A percentile compares a stretch with the other conserved stretches of the same genome.
phyloP scores from a whole-genome alignment of 2,888 invertebrate genomes.

The Parasteatoda lunata region DNA sequence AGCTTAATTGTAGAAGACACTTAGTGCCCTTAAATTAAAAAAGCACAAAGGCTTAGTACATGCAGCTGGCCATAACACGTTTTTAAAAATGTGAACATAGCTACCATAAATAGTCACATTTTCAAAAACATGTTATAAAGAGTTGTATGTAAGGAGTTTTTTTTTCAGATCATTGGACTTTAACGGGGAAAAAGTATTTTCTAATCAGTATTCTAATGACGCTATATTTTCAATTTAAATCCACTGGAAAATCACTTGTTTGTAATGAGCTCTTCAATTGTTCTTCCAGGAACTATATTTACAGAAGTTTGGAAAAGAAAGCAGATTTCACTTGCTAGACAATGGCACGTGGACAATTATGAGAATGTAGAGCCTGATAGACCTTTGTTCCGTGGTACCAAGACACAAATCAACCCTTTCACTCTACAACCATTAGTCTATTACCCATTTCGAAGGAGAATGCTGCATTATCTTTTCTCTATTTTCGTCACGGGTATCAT shows the following conservation, averaged over 20 bases:
- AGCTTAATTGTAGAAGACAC: too few species aligned
- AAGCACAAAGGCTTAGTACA: too few species aligned
- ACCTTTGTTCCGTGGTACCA: constrained; percentile 73
- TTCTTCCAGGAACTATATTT: constrained; percentile 74
- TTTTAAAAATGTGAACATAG: too few species aligned
- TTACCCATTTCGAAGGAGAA: constrained; percentile 73
- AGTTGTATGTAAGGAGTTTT: too few species aligned
- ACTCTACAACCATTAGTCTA: constrained; percentile 73
- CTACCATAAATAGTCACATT: neutral
- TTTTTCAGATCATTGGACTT: neutral
- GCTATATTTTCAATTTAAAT: too few species aligned
- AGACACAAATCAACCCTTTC: constrained; percentile 73
- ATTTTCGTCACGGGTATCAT: constrained; percentile 71
- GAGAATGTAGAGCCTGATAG: constrained; percentile 76
- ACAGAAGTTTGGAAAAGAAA: constrained; percentile 75
- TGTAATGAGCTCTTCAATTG: neutral
- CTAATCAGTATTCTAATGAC: neutral
- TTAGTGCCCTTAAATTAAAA: too few species aligned
- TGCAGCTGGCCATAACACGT: too few species aligned
- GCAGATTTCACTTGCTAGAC: constrained; percentile 74
- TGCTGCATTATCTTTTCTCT: constrained; percentile 73
- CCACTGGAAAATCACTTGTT: too few species aligned
- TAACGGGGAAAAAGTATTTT: neutral
- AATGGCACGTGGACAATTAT: constrained; percentile 76
- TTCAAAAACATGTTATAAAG: too few species aligned